These are phyloP conservation scores for Chaetodon auriga DNA, from an alignment of 2,113 vertebrate species.

Conservation along the genomic window DNA sequence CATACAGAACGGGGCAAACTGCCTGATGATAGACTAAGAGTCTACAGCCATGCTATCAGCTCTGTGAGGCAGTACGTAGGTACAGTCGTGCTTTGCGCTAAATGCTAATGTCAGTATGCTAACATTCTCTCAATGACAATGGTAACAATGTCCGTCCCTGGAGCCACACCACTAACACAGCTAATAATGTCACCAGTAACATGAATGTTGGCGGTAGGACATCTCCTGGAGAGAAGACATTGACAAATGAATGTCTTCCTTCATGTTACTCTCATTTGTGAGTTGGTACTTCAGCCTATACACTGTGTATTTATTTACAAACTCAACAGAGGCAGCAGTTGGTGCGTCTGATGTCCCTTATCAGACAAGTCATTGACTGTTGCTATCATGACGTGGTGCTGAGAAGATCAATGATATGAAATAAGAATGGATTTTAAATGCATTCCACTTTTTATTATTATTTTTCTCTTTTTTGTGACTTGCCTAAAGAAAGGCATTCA, in stretches of 20 bases:
- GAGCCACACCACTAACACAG: neutral
- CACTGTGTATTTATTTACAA: neutral
- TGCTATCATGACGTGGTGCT: neutral
- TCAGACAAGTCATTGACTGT: conserved; percentile 7
- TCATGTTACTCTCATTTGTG: neutral
- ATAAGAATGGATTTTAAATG: neutral
- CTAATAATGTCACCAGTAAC: neutral
- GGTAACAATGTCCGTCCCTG: no score
- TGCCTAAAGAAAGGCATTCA: conserved; percentile 3
- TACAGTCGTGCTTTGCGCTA: no score
- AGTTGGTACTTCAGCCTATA: neutral
- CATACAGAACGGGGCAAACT: neutral
- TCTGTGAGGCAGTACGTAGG: neutral
- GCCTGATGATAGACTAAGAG: neutral
- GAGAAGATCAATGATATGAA: neutral
- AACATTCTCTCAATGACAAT: no score
- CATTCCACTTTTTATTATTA: neutral
- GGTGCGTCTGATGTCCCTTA: neutral
- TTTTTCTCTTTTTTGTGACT: neutral
- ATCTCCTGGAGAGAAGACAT: neutral
- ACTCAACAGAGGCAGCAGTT: conserved; percentile 27
- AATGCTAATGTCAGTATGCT: no score
- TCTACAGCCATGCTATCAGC: neutral
- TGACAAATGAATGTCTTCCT: neutral
- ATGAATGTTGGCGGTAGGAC: neutral